Conservation (phyloP, 2,888 invertebrate genomes). For the Dicranocentrus wangi region DNA sequence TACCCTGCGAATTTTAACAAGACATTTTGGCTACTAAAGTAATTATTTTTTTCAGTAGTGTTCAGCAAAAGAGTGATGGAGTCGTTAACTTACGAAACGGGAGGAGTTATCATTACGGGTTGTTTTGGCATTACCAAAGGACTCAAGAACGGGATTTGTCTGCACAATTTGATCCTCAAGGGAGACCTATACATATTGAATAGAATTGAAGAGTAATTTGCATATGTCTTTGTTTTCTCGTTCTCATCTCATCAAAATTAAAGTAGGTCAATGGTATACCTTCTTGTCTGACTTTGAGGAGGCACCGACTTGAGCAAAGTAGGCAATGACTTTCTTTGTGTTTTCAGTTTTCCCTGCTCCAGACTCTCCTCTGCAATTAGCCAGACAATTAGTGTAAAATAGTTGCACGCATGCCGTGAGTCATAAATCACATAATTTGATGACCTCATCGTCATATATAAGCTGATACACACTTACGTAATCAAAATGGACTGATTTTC, state of each 20-base stretch:
- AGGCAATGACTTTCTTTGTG: constrained; percentile 99
- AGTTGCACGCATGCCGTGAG: not conserved
- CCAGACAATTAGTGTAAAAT: not conserved
- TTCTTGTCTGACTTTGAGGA: constrained; percentile 83
- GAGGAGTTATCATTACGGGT: constrained; percentile 99
- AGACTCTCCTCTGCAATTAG: constrained; percentile 87
- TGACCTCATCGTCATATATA: too few species aligned
- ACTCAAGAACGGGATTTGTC: constrained; percentile 99
- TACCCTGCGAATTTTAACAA: constrained; percentile 81
- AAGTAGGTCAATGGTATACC: constrained; percentile 42
- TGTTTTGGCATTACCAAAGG: constrained; percentile 99
- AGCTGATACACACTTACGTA: too few species aligned
- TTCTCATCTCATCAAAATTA: not conserved
- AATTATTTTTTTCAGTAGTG: not conserved
- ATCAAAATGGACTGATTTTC: constrained; percentile 99
- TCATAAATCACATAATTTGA: not conserved
- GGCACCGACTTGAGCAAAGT: constrained; percentile 98
- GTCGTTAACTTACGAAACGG: constrained; percentile 99
- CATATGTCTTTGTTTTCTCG: not conserved
- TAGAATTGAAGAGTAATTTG: too few species aligned
- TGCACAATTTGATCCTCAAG: constrained; percentile 99
- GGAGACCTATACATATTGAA: constrained; percentile 48
- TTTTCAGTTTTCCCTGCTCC: constrained; percentile 99
- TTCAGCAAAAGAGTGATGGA: too few species aligned
- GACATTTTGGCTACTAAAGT: not conserved